Evolutionary conservation across 2,888 invertebrate species (phyloP).

Genomic region (Tethea ocularis): DNA sequence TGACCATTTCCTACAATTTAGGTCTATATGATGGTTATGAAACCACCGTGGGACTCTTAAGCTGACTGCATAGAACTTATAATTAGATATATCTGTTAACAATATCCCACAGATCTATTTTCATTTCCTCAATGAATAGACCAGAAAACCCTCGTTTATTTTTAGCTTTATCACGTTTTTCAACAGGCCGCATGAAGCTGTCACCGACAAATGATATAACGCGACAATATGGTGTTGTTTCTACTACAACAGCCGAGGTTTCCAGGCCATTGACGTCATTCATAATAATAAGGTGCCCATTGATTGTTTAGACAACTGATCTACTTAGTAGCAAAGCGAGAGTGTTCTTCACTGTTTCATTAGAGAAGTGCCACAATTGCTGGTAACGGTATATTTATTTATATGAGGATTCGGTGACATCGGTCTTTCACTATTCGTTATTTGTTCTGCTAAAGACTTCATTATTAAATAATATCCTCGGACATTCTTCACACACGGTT

Average conservation of each 20-base stretch:
- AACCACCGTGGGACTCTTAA: no score
- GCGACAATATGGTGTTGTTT: not conserved
- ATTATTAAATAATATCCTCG: no score
- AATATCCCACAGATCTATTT: no score
- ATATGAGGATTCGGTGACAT: not conserved
- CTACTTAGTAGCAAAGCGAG: conserved; percentile 1
- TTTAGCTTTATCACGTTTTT: not conserved
- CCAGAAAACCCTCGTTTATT: not conserved
- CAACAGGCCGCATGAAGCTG: not conserved
- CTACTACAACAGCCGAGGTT: conserved; percentile 11
- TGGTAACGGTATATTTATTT: not conserved
- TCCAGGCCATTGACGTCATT: conserved; percentile 22
- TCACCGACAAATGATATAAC: not conserved
- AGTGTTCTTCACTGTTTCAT: not conserved
- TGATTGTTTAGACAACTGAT: conserved; percentile 15
- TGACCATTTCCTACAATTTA: no score
- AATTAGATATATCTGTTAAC: no score
- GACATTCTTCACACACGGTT: no score
- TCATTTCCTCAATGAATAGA: not conserved
- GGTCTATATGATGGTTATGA: no score
- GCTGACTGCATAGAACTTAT: no score
- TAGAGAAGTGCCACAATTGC: not conserved
- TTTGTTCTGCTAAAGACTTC: no score
- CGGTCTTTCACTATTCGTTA: not conserved
- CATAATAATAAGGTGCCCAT: conserved; percentile 26